Evolutionary conservation across 2,113 vertebrate genomes (phyloP), one percentile per base, ranked within the genome.

Genomic region (Murina feae): DNA sequence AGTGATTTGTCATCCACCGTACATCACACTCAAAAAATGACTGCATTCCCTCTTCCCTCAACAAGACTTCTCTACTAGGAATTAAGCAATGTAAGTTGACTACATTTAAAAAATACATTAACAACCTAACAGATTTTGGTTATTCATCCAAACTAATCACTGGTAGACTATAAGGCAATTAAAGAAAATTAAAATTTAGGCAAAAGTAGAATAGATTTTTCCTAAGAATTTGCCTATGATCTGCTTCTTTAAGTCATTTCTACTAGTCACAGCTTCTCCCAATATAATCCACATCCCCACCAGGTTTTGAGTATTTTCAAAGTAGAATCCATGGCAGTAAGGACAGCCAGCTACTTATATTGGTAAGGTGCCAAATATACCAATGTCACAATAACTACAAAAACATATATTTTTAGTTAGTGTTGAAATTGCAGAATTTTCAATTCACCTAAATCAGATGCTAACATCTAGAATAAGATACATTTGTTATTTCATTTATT

Each of bases 111-210:
- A 30, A 94, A 86, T 39, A 65, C 3, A 69, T 55, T 69, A 90
- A 65, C 37, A 90, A 78, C 82, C 32, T 68, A 23, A 93, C 6
- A 84, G 53, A 92, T 79, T 88, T 86, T 85, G 28, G 1, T 76
- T 94, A 90, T 47, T 81, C 72, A 71, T 18, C 37, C 32, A 91
- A 94, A 89, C 35, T 32, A 86, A 55, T 58, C 30, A 58, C 1
- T 84, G 30, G 1, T 25, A 17, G 42, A 80, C 89, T 78, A 83
- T 12, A 93, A 85, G 14, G 8, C 8, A 95, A 10, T 39, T 55
- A 81, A 75, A 75, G 49, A 94, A 81, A 93, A 66, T 60, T 65
- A 87, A 91, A 90, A 94, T 25, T 60, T 30, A 80, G 65, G 12
- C 49, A 63, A 95, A 92, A 92, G 69, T 0, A 90, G 47, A 87